Percentiles rank a stretch among this genome's conserved stretches.
phyloP scores from a whole-genome alignment of 2,797 vertebrate genomes.

The Eurystomus glaucurus region DNA sequence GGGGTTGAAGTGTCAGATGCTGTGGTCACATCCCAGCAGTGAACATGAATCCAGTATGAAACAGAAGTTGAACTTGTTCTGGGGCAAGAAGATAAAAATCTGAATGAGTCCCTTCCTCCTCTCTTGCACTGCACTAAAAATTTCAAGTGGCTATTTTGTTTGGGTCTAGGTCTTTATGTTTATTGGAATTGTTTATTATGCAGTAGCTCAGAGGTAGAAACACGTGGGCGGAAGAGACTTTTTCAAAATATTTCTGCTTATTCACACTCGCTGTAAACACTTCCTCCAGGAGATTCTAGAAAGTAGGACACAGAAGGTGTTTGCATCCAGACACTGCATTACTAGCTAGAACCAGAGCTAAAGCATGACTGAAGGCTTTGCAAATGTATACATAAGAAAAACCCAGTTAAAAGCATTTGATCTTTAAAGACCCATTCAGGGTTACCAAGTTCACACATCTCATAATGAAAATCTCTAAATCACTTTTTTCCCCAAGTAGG shows the following conservation, averaged over 20 bases:
- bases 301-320: constrained; percentile 69
- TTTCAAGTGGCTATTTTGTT: not conserved
- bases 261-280: constrained; percentile 69
- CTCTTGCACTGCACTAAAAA: not conserved
- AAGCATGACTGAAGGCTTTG: constrained; percentile 8
- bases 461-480: constrained; percentile 18
- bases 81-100: not conserved
- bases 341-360: constrained; percentile 27
- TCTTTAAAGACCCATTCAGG: constrained; percentile 16
- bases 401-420: not conserved
- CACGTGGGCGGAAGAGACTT: not conserved
- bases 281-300: constrained; percentile 61
- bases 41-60: not conserved
- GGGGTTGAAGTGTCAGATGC: too few relatives aligned
- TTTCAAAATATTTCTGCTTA: constrained; percentile 64
- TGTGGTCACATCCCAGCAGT: too few relatives aligned
- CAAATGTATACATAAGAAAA: not conserved
- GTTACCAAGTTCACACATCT: constrained; percentile 3
- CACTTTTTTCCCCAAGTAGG: not conserved
- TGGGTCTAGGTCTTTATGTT: not conserved
- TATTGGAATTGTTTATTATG: not conserved
- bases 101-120: not conserved
- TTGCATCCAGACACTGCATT: constrained; percentile 42
- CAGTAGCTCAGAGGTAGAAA: not conserved
- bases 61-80: not conserved